Percentiles rank a stretch among this genome's conserved stretches.
Conservation (phyloP, 2,888 invertebrate species). For the Amphiduros pacificus region DNA sequence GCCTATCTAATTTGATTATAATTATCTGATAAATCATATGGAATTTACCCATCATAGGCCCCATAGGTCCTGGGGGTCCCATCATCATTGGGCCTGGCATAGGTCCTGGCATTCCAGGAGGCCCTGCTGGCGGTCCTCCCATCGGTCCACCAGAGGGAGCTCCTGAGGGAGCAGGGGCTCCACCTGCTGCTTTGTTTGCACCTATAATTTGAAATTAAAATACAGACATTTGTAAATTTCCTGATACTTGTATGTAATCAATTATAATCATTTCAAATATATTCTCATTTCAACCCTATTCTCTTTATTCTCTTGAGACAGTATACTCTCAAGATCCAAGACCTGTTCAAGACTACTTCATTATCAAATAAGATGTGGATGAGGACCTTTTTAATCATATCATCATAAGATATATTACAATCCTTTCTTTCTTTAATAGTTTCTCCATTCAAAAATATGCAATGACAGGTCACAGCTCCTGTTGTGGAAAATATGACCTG, state of each 20-base stretch:
- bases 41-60: constrained; percentile 23
- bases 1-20: too few relatives aligned
- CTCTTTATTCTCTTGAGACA: too few relatives aligned
- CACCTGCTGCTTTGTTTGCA: neutral
- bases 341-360: too few relatives aligned
- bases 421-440: too few relatives aligned
- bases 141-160: too few relatives aligned
- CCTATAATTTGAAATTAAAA: neutral
- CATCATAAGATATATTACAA: too few relatives aligned
- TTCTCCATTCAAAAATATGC: too few relatives aligned
- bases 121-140: neutral
- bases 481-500: too few relatives aligned
- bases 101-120: constrained; percentile 10
- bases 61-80: constrained; percentile 23
- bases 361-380: too few relatives aligned
- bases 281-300: too few relatives aligned
- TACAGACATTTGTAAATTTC: neutral
- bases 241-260: neutral
- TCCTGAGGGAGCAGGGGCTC: constrained; percentile 1
- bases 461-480: too few relatives aligned
- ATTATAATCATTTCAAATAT: neutral
- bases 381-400: too few relatives aligned
- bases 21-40: neutral
- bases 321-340: neutral
- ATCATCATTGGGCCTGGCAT: constrained; percentile 22